Evolutionary conservation across 2,888 invertebrate genomes (phyloP).

Genomic region (Aethes cnicana): DNA sequence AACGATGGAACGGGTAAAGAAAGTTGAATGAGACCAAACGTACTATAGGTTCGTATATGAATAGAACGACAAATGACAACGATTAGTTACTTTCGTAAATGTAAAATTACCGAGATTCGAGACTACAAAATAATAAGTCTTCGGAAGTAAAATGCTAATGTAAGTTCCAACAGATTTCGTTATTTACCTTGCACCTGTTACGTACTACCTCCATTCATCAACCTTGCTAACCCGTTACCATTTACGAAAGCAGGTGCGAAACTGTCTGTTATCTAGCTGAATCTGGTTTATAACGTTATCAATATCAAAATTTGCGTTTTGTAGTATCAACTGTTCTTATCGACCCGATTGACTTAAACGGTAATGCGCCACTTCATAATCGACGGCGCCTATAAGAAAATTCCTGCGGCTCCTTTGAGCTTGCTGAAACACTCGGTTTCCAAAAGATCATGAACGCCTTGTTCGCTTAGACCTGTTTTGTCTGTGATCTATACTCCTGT

Average conservation of each 20-base stretch:
- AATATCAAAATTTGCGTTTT: constrained; percentile 9
- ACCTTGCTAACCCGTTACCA: constrained; percentile 18
- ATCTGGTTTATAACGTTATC: constrained; percentile 24
- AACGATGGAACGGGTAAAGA: too few species aligned
- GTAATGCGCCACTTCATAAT: too few species aligned
- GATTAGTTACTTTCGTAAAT: too few species aligned
- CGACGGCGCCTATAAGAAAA: too few species aligned
- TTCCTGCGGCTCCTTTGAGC: too few species aligned
- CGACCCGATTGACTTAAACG: background rate
- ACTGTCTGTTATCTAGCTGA: constrained; percentile 25
- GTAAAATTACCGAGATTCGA: too few species aligned
- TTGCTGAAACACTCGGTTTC: too few species aligned
- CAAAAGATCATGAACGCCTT: constrained; percentile 2
- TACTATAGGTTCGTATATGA: too few species aligned
- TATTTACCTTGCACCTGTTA: constrained; percentile 27
- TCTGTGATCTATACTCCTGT: background rate
- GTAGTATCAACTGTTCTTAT: constrained; percentile 12
- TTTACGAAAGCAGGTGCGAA: constrained; percentile 23
- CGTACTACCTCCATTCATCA: constrained; percentile 20
- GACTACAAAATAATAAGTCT: too few species aligned
- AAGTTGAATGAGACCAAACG: too few species aligned
- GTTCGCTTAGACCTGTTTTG: background rate
- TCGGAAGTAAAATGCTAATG: too few species aligned
- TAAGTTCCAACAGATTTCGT: constrained; percentile 21
- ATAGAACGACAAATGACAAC: too few species aligned